Evolutionary conservation across 2,113 vertebrate genomes (phyloP).

Genomic region (Dascyllus trimaculatus): DNA sequence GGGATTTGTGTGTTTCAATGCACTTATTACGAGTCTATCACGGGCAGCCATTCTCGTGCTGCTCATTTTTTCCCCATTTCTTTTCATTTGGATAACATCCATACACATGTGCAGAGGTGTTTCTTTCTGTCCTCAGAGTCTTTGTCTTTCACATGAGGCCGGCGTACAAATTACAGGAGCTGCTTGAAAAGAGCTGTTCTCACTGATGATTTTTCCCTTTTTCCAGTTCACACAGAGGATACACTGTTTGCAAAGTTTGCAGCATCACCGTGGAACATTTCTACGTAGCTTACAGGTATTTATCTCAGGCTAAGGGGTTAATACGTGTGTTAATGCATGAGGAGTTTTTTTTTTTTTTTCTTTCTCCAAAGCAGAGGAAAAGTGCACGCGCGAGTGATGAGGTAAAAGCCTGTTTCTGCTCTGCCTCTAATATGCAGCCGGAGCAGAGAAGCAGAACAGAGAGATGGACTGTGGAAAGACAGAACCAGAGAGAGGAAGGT

Average conservation of each 20-base stretch:
- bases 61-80: background rate
- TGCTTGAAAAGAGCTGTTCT: slow-evolving; percentile 54
- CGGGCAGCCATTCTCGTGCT: background rate
- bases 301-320: background rate
- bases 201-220: background rate
- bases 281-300: too few relatives aligned
- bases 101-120: background rate
- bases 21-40: background rate
- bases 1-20: background rate
- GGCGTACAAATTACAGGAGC: slow-evolving; percentile 54
- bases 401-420: slow-evolving; percentile 6
- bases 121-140: slow-evolving; percentile 8
- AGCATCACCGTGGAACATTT: background rate
- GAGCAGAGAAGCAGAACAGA: slow-evolving; percentile 2
- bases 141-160: slow-evolving; percentile 42
- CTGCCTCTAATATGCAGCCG: slow-evolving; percentile 5
- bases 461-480: slow-evolving; percentile 31
- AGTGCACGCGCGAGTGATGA: background rate
- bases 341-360: too few relatives aligned
- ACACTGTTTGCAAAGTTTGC: background rate
- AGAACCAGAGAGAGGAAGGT: slow-evolving; percentile 22
- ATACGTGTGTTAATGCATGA: too few relatives aligned
- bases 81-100: slow-evolving; percentile 1
- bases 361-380: background rate
- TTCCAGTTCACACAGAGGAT: slow-evolving; percentile 15